Evolutionary conservation across 2,797 vertebrate genomes (phyloP), one percentile per base, ranked within the genome.

Genomic region (Myiotriccus ornatus): DNA sequence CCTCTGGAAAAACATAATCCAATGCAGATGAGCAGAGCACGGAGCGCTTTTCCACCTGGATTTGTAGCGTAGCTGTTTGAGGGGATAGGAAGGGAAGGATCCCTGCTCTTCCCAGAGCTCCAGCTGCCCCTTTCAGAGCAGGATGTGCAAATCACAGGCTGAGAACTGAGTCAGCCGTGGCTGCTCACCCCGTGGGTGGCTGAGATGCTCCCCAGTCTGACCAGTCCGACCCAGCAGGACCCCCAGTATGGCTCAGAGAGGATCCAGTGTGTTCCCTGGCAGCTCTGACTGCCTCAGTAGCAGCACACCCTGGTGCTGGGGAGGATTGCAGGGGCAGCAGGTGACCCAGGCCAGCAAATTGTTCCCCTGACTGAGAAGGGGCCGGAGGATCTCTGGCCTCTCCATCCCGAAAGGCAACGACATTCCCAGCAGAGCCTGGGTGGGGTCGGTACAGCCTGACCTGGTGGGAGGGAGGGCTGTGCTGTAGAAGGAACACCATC

Each of bases 11-110:
- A 46, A 55, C 89, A 50, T 9, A 2, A 82, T 46, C 69, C 24
- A 2, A 91, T 95, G 94, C 95, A 97, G 95, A 95, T 96, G 96
- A 96, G 87, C 94, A 74, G 69, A 94, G 95, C 93, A 88, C 1
- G 91, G 95, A 94, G 94, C 3, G 93, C 94, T 96, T 96, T 96
- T 93, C 95, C 83, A 18, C 37, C 67, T 10, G 10, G 7, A 13
- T 59, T 32, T n/a, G 59, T 24, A 43, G 68, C 0, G 0, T 5
- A 47, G 85, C 50, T 49, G 0, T 3, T 22, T 6, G 53, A 30
- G 80, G 3, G n/a, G 53, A 1, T 3, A 12, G 90, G 55, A 24
- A 1, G 9, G 69, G 76, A 35, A 43, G 59, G 63, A 16, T 50
- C 64, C 65, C 68, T 62, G 71, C 91, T 30, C 76, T 17, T 37